These are phyloP conservation scores for Troglohyphantes excavatus DNA, from an alignment of 2,888 invertebrate genomes.

Conservation along the genomic window DNA sequence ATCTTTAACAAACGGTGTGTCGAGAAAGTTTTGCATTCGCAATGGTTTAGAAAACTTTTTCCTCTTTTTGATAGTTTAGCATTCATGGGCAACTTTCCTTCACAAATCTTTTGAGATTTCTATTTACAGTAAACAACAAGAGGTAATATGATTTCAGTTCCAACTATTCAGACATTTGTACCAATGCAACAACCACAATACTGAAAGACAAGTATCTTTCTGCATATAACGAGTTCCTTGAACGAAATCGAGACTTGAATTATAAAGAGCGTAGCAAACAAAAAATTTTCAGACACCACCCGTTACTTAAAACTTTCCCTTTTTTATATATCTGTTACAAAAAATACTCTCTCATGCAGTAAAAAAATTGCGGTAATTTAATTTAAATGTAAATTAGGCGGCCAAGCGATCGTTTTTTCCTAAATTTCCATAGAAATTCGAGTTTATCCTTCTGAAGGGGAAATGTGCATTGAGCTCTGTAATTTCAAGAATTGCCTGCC, in stretches of 20 bases:
- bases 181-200: not conserved
- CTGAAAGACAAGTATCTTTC: not conserved
- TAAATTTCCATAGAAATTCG: constrained; percentile 18
- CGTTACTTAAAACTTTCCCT: too few relatives aligned
- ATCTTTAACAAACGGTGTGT: too few relatives aligned
- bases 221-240: not conserved
- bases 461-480: not conserved
- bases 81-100: too few relatives aligned
- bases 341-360: not conserved
- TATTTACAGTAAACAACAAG: not conserved
- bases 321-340: not conserved
- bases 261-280: not conserved
- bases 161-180: not conserved
- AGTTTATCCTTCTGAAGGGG: not conserved
- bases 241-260: constrained; percentile 5
- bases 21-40: too few relatives aligned
- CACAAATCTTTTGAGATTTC: not conserved
- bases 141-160: not conserved
- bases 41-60: too few relatives aligned
- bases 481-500: constrained; percentile 13
- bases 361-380: constrained; percentile 50
- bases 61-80: too few relatives aligned
- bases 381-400: constrained; percentile 63
- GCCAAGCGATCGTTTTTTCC: constrained; percentile 19
- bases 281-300: not conserved